Evolutionary conservation across 2,888 invertebrate genomes (phyloP), one percentile per base, ranked within the genome.

Genomic region (Poecilus cupreus): DNA sequence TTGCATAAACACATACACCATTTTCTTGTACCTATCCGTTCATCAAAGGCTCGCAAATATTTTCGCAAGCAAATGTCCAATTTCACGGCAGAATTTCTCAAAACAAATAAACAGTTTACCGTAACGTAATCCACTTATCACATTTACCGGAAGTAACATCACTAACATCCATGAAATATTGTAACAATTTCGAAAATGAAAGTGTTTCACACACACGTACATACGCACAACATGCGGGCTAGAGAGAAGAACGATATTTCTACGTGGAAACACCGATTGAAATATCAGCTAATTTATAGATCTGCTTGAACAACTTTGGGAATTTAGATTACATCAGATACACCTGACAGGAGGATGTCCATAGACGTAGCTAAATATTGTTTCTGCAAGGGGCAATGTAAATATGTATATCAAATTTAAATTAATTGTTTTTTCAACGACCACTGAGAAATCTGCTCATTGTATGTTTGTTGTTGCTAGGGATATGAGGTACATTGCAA

Each of bases 111-210:
- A 60, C 16, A 24, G 13, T 26, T 24, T 13, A 13, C 24, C 26
- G 13, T 24, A 13, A 24, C 26, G 60, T 60, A 60, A 60, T 60
- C 60, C 24, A 60, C 43, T 43, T 51, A 68, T 68, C 64, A 68
- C 32, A 51, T 51, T 18, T 18, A 68, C 64, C 37, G 64, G 64
- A 68, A 68, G 64, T 68, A 68, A 37, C 64, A 68, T 68, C 49
- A 18, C 49, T 46, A 74, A 26, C 51, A 51, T 51, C 74, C 24
- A 24, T 74, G 74, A 49, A 46, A 74, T 74, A 74, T 74, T 74
- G 43, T 37, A 24, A 51, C 74, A 26, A 32, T 24, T 74, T 32
- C 13, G 26, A 74, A 74, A 74, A 74, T 74, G 74, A 74, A 74
- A 74, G 74, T 46, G 74, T 51, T 51, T 74, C 74, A 74, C 49